A percentile compares a stretch with the other conserved stretches of the same genome.
These are phyloP conservation scores for Eupristina koningsbergeri DNA, from an alignment of 1,140 invertebrate species.

Conservation along the genomic window DNA sequence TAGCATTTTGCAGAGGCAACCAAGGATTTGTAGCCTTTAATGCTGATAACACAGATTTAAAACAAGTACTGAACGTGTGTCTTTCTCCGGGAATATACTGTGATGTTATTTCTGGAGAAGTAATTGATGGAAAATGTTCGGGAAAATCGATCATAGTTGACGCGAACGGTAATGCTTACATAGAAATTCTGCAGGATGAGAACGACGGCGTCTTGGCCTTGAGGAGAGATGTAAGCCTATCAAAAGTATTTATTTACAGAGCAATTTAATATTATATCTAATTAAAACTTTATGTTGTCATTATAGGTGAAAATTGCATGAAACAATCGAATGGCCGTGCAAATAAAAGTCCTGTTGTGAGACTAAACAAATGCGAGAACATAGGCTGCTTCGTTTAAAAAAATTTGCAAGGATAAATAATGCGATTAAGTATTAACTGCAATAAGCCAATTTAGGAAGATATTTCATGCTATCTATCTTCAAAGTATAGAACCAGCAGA, in stretches of 20 bases:
- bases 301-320: constrained; percentile 27
- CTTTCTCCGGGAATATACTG: constrained; percentile 87
- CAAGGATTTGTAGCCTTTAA: constrained; percentile 85
- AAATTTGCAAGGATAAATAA: no score
- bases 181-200: constrained; percentile 71
- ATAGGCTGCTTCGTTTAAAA: no score
- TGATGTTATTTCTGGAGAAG: constrained; percentile 82
- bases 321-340: no score
- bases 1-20: constrained; percentile 83
- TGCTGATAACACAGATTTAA: constrained; percentile 75
- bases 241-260: background rate
- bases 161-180: constrained; percentile 72
- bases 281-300: background rate
- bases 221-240: constrained; percentile 67
- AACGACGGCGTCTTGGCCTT: constrained; percentile 80
- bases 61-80: constrained; percentile 77
- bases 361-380: no score
- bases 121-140: constrained; percentile 74
- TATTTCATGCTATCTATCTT: no score
- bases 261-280: background rate
- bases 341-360: no score
- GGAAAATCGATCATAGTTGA: constrained; percentile 76
- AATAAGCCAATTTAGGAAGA: no score
- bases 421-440: no score
- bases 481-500: no score